Conservation (phyloP, 2,113 vertebrate species). For the Petaurus breviceps region DNA sequence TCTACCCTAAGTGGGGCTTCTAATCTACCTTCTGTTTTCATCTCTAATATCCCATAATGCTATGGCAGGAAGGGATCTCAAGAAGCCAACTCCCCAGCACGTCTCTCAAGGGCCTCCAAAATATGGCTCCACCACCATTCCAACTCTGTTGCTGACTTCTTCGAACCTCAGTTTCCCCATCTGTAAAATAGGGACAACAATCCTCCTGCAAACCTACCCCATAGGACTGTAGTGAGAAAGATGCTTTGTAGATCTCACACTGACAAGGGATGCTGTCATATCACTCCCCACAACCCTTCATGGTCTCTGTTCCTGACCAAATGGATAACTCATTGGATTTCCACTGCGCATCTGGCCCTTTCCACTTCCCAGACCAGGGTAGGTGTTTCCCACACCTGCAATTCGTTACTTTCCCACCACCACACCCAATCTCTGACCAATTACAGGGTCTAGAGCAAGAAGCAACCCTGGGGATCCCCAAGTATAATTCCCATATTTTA, state of each 20-base stretch:
- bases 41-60: neutral
- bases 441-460: neutral
- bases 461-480: neutral
- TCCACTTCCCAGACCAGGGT: neutral
- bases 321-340: neutral
- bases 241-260: neutral
- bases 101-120: neutral
- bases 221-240: neutral
- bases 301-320: neutral
- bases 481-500: neutral
- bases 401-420: neutral
- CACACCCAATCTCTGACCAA: neutral
- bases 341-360: neutral
- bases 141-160: neutral
- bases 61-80: neutral
- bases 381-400: neutral
- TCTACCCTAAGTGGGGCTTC: neutral
- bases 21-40: neutral
- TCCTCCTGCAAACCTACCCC: neutral
- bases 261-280: neutral
- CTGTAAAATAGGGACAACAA: neutral
- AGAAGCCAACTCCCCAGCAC: neutral
- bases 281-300: neutral
- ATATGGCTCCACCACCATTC: neutral
- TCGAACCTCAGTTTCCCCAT: neutral